Evolutionary conservation across 2,113 vertebrate species (phyloP).

Genomic region (Ailurus styani): DNA sequence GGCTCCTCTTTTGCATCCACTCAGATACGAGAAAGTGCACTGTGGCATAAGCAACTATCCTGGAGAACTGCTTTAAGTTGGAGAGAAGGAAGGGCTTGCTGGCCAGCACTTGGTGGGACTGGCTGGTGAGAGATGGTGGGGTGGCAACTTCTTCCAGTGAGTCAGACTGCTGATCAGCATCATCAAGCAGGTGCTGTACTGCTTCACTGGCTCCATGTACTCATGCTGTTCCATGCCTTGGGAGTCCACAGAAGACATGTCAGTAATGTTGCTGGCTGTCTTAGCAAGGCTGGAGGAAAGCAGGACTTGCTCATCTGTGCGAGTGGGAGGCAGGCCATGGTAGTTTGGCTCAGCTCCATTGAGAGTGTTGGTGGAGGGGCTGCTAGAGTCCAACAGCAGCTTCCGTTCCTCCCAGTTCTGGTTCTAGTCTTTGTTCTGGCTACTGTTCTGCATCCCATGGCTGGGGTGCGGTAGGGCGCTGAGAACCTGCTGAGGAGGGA

Average conservation of each 20-base stretch:
- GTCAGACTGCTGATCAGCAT: conserved; percentile 89
- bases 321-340: conserved; percentile 85
- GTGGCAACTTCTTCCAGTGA: conserved; percentile 90
- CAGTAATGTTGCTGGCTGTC: conserved; percentile 96
- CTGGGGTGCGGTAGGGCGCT: conserved; percentile 75
- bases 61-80: conserved; percentile 94
- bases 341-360: conserved; percentile 89
- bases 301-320: conserved; percentile 93
- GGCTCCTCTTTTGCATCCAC: conserved; percentile 96
- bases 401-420: conserved; percentile 87
- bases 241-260: conserved; percentile 94
- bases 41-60: conserved; percentile 95
- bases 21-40: conserved; percentile 96
- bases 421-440: conserved; percentile 86
- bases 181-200: conserved; percentile 92
- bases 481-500: conserved; percentile 43
- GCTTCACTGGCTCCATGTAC: conserved; percentile 96
- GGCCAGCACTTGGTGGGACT: conserved; percentile 95
- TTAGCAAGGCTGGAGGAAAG: conserved; percentile 93
- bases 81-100: conserved; percentile 91
- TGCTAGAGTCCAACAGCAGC: conserved; percentile 87
- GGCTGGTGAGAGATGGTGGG: conserved; percentile 92
- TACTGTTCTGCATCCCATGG: conserved; percentile 97
- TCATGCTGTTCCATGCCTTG: conserved; percentile 97
- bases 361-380: conserved; percentile 89